Conservation (phyloP, 2,888 invertebrate genomes). For the Hecatera dysodea region DNA sequence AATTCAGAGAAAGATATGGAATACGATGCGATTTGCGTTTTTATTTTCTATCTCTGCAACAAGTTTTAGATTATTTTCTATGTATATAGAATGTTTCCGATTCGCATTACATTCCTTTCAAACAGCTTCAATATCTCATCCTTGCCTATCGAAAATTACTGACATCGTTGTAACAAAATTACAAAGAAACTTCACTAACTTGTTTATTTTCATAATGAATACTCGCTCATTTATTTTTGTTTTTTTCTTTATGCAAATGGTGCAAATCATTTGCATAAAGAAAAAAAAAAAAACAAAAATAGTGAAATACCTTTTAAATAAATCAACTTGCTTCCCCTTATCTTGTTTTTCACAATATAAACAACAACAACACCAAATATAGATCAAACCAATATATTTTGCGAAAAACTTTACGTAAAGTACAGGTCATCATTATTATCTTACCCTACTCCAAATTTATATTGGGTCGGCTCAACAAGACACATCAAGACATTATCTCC, state of each 20-base stretch:
- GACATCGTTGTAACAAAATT: neutral
- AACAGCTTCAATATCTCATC: neutral
- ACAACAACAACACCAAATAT: slow-evolving; percentile 1
- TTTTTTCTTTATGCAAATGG: too few relatives aligned
- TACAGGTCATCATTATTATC: neutral
- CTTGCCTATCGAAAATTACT: neutral
- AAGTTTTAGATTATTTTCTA: neutral
- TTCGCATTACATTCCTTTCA: neutral
- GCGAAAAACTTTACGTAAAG: neutral
- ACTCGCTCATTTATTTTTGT: neutral
- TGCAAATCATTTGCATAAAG: too few relatives aligned
- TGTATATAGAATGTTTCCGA: neutral
- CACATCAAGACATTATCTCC: too few relatives aligned
- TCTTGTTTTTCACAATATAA: slow-evolving; percentile 3
- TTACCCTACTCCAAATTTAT: neutral
- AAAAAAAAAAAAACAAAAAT: neutral
- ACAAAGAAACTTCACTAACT: neutral
- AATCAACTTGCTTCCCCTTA: neutral
- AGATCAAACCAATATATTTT: neutral
- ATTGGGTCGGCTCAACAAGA: neutral
- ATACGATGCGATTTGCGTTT: neutral
- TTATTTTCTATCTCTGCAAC: neutral
- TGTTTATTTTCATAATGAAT: neutral
- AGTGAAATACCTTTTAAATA: neutral
- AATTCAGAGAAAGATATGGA: neutral